Evolutionary conservation across 2,888 invertebrate genomes (phyloP).

Genomic region (Oligia latruncula): DNA sequence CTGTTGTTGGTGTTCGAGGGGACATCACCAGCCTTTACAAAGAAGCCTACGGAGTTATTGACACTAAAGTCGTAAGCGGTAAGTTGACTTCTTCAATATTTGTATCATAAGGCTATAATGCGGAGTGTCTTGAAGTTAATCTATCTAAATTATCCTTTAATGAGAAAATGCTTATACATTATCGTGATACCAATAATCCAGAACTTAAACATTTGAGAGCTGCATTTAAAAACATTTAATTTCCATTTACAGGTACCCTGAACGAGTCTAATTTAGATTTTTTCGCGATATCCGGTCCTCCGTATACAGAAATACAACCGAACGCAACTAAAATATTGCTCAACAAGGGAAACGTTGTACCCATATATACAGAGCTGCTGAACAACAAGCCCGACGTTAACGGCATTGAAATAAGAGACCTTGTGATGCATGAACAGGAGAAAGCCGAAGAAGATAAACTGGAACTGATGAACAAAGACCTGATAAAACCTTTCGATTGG

Average conservation of each 20-base stretch:
- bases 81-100: conserved; percentile 64
- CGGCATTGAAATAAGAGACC: conserved; percentile 81
- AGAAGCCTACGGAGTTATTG: conserved; percentile 88
- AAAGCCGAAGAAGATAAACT: conserved; percentile 81
- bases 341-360: conserved; percentile 85
- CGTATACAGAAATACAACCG: conserved; percentile 76
- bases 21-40: conserved; percentile 78
- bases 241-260: conserved; percentile 64
- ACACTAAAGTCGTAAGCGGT: conserved; percentile 89
- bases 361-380: conserved; percentile 84
- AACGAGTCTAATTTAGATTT: conserved; percentile 74
- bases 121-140: background rate
- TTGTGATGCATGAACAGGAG: conserved; percentile 82
- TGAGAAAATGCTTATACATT: background rate
- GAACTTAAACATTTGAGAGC: background rate
- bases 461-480: conserved; percentile 79
- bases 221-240: background rate
- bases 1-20: conserved; percentile 82
- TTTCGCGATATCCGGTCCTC: conserved; percentile 83
- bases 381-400: conserved; percentile 82
- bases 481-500: conserved; percentile 93
- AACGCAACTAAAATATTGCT: conserved; percentile 72
- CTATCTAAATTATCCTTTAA: background rate
- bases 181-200: background rate
- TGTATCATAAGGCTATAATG: background rate